These are phyloP conservation scores for Hephaestus fuliginosus DNA, from an alignment of 2,797 vertebrate genomes.

Conservation along the genomic window DNA sequence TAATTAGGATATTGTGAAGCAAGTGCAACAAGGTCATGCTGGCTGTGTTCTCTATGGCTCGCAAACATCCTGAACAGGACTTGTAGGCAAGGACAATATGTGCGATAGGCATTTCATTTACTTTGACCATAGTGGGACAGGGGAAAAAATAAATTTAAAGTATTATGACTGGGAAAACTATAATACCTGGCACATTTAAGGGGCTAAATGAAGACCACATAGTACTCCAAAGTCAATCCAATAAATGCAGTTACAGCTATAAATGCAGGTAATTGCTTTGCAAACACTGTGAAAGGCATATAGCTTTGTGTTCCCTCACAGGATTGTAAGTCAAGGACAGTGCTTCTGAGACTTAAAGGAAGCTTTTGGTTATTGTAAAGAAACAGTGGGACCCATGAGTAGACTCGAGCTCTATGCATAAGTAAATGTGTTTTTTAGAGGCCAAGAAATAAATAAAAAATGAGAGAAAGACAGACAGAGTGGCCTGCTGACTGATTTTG, in stretches of 20 bases:
- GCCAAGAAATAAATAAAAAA: background rate
- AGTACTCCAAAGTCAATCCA: slow-evolving; percentile 24
- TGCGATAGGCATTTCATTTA: background rate
- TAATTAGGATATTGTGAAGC: slow-evolving; percentile 20
- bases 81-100: background rate
- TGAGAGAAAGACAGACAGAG: background rate
- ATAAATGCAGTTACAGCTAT: slow-evolving; percentile 7
- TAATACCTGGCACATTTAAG: background rate
- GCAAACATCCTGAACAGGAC: slow-evolving; percentile 23
- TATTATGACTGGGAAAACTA: slow-evolving; percentile 1
- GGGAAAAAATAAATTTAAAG: background rate
- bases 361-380: slow-evolving; percentile 31
- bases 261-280: slow-evolving; percentile 15
- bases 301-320: slow-evolving; percentile 21
- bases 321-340: slow-evolving; percentile 34
- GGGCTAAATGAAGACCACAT: slow-evolving; percentile 9
- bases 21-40: slow-evolving; percentile 11
- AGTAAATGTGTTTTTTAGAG: slow-evolving; percentile 10
- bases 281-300: slow-evolving; percentile 36
- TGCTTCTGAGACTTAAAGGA: slow-evolving; percentile 26
- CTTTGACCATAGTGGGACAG: background rate
- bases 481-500: slow-evolving; percentile 18
- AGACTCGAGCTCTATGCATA: slow-evolving; percentile 19
- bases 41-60: slow-evolving; percentile 16
- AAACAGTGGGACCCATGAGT: slow-evolving; percentile 35